Base-by-base conservation (phyloP, 1,140 invertebrate genomes). In the Musca domestica region DNA sequence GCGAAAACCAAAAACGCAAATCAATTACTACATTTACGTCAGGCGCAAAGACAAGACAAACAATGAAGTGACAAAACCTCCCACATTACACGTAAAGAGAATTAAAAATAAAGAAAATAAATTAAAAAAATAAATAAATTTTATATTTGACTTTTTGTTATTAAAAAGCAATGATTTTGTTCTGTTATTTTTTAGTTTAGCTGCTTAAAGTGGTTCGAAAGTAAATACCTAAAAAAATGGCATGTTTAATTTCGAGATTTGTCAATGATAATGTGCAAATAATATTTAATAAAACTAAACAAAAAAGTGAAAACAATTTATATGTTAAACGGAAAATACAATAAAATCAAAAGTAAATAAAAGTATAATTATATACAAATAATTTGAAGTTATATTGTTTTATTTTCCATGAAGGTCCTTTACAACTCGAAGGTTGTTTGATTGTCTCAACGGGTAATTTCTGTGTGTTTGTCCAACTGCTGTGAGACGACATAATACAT, bases 271-370 rank as follows among this genome's bases (percentile, higher is more conserved):
- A 19, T 34, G 56, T 61, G 56, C 56, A 34, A 61, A 61, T 41
- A 41, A 41, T 41, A 41, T 41, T 41, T 41, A 41, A n/a, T 25
- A 30, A 41, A 51, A 64, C 9, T 27, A 73, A 67, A 41, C 66
- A 71, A 54, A 52, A 19, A 52, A 66, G n/a, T 9, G 17, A 61
- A 34, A 34, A 34, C 27, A 2, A 61, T 34, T 14, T 61, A 61
- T 61, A 61, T 61, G 56, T 61, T 61, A 27, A 61, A 41, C 10
- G 34, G 10, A 61, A 34, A 34, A 61, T 12, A 61, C 19, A 61
- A 34, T 19, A 34, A 52, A 66, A 30, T 46, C 22, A 66, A 68
- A 67, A 46, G 51, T 54, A 47, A 67, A 67, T 47, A 67, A 67
- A 67, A 51, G 63, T 64, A 64, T 48, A 22, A 48, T 49, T 48